phyloP scores from a whole-genome alignment of 2,888 invertebrate species.

The Seira musarum region DNA sequence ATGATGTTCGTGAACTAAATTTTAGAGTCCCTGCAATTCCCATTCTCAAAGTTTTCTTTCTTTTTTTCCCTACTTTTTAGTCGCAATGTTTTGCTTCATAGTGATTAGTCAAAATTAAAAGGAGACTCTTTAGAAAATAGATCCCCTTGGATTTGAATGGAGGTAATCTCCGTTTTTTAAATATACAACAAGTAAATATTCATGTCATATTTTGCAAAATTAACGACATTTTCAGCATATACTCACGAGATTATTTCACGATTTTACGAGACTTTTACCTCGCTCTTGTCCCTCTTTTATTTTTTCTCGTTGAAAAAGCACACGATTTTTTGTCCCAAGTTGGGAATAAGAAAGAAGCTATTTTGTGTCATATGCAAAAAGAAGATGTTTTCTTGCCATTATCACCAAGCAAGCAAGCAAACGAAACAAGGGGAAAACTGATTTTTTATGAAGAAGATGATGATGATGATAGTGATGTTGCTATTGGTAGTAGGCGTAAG shows the following conservation, averaged over 20 bases:
- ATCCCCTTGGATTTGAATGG: no score
- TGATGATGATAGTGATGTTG: no score
- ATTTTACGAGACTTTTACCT: not conserved
- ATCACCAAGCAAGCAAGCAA: not conserved
- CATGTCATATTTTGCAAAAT: not conserved
- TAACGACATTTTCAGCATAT: not conserved
- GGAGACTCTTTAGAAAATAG: no score
- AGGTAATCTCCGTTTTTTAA: no score
- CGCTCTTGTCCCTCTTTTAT: no score
- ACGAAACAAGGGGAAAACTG: not conserved
- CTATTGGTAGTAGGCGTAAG: not conserved
- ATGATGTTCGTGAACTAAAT: no score
- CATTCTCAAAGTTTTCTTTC: no score
- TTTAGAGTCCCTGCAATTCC: no score
- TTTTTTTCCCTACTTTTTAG: no score
- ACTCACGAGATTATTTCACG: not conserved
- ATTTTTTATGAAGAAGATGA: not conserved
- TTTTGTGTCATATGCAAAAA: not conserved
- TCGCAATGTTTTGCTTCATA: no score
- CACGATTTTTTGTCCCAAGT: not conserved
- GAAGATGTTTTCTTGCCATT: not conserved
- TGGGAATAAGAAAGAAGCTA: not conserved
- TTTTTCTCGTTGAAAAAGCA: conserved; percentile 22
- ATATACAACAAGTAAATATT: no score
- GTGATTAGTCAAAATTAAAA: no score